Evolutionary conservation across 2,113 vertebrate genomes (phyloP).

Genomic region (Prunella fulvescens): DNA sequence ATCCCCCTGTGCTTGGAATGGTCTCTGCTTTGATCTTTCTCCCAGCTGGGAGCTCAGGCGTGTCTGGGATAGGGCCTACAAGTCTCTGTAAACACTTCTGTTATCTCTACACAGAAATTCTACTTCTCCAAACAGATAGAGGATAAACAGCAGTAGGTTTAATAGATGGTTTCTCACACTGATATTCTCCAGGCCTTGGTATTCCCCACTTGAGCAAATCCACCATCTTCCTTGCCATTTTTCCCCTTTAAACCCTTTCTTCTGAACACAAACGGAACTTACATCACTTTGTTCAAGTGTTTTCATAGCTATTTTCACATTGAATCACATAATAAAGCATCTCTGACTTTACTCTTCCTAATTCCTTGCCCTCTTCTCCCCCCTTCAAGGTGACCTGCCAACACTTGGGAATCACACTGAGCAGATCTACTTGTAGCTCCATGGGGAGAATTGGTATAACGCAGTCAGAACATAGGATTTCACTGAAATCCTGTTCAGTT

Average conservation of each 20-base stretch:
- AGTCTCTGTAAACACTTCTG: not conserved
- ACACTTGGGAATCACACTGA: rapidly evolving
- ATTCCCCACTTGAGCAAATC: not conserved
- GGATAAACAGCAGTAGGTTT: not conserved
- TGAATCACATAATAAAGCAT: not conserved
- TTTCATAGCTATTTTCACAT: not conserved
- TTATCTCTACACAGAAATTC: not conserved
- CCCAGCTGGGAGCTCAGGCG: not conserved
- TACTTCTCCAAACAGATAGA: not conserved
- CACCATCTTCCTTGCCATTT: not conserved
- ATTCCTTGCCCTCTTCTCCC: not conserved
- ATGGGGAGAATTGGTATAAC: not conserved
- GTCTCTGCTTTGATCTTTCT: not conserved
- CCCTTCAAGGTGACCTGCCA: not conserved
- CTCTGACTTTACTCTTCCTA: not conserved
- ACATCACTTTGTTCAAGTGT: not conserved
- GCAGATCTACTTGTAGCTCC: not conserved
- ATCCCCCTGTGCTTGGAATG: not conserved
- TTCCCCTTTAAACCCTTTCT: not conserved
- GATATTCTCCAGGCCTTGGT: not conserved
- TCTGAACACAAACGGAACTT: not conserved
- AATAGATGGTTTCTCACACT: not conserved
- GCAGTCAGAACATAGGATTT: not conserved
- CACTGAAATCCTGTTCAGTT: not conserved
- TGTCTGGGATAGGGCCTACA: not conserved